A percentile compares a stretch with the other conserved stretches of the same genome.
Conservation (phyloP, 1,140 invertebrate genomes). For the Oncopodura yosiiana region DNA sequence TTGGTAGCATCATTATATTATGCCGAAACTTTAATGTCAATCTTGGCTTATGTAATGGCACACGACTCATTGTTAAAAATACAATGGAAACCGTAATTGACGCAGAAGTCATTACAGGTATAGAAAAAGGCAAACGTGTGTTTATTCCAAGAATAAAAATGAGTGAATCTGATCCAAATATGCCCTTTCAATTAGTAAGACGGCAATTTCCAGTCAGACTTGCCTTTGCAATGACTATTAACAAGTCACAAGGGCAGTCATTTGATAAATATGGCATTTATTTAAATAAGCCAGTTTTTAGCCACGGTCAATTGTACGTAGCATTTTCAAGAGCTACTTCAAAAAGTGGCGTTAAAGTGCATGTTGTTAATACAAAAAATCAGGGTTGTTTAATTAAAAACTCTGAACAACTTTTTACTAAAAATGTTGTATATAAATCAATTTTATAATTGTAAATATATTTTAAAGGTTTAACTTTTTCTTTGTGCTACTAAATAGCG, state of each 20-base stretch:
- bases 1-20: no score
- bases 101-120: no score
- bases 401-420: background rate
- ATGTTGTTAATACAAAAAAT: background rate
- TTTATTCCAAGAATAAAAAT: background rate
- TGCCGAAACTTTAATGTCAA: no score
- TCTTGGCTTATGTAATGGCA: no score
- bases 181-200: background rate
- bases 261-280: slow-evolving; percentile 32
- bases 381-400: slow-evolving; percentile 8
- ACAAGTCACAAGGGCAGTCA: slow-evolving; percentile 36
- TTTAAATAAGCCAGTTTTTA: slow-evolving; percentile 26
- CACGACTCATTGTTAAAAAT: no score
- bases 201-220: slow-evolving; percentile 15
- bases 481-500: no score
- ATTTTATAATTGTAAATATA: no score
- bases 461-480: no score
- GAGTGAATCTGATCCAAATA: background rate
- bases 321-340: slow-evolving; percentile 31
- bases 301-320: slow-evolving; percentile 37
- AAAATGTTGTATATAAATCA: background rate
- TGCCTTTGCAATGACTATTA: slow-evolving; percentile 36
- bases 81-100: no score
- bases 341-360: slow-evolving; percentile 5
- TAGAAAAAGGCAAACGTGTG: no score